Percentiles rank a stretch among this genome's conserved stretches.
These are phyloP conservation scores for Orthosia cruda DNA, from an alignment of 2,888 invertebrate genomes.

Conservation along the genomic window DNA sequence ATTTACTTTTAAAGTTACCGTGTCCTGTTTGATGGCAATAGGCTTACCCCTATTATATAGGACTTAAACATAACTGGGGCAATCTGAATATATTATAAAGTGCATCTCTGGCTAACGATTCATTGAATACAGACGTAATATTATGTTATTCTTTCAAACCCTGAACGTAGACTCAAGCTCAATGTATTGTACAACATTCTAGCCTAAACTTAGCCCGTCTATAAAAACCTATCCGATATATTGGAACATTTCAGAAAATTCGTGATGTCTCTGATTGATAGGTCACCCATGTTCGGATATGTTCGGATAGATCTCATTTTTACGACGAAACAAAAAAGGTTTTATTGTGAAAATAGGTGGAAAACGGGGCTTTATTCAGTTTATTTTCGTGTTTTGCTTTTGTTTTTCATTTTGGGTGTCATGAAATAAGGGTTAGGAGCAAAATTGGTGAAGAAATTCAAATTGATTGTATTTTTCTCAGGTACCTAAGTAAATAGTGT, in stretches of 20 bases:
- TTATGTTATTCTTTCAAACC: background rate
- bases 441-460: background rate
- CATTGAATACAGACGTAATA: background rate
- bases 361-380: conserved; percentile 8
- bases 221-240: conserved; percentile 14
- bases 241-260: conserved; percentile 20
- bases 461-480: background rate
- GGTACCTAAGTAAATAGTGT: background rate
- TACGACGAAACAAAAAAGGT: conserved; percentile 40
- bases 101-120: no score
- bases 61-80: no score
- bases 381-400: conserved; percentile 19
- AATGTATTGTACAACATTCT: background rate
- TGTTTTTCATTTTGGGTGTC: conserved; percentile 22
- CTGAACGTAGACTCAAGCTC: background rate
- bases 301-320: conserved; percentile 11
- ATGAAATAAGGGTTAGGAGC: background rate
- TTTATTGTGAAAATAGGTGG: conserved; percentile 6
- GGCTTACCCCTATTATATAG: no score
- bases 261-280: conserved; percentile 14
- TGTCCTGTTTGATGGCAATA: no score
- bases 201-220: background rate
- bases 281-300: background rate
- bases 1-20: no score
- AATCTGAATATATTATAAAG: no score